Evolutionary conservation across 2,888 invertebrate species (phyloP).

Genomic region (Uloborus plumipes): DNA sequence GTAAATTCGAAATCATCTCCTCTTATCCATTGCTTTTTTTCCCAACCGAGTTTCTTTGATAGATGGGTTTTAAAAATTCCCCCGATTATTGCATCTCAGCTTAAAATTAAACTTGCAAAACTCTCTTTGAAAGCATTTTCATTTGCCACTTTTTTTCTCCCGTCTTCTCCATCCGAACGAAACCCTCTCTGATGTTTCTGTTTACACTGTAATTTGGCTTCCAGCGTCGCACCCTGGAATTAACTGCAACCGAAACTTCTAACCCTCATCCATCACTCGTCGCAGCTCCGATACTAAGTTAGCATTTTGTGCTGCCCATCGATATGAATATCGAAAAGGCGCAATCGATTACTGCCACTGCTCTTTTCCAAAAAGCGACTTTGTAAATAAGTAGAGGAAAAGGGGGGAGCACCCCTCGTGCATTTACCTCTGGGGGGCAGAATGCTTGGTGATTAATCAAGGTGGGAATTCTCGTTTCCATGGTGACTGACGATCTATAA

Average conservation of each 20-base stretch:
- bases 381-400: constrained; percentile 41
- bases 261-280: too few species aligned
- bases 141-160: background rate
- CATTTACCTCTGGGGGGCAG: constrained; percentile 18
- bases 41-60: too few species aligned
- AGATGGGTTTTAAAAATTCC: too few species aligned
- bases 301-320: constrained; percentile 13
- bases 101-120: too few species aligned
- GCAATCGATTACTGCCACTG: constrained; percentile 25
- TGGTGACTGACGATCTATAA: constrained; percentile 49
- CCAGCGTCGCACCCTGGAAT: too few species aligned
- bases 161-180: background rate
- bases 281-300: background rate
- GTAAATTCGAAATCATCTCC: too few species aligned
- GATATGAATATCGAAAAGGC: constrained; percentile 51
- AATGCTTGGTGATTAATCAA: constrained; percentile 54
- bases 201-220: constrained; percentile 6
- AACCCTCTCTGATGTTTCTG: background rate
- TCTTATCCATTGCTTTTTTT: too few species aligned
- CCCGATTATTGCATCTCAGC: too few species aligned
- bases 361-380: constrained; percentile 45
- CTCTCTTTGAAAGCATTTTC: background rate
- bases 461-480: constrained; percentile 44
- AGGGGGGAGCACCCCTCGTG: constrained; percentile 20
- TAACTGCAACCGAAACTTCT: too few species aligned